Percentiles rank a stretch among this genome's conserved stretches.
These are phyloP conservation scores for Cliona cf. orientalis DNA, from an alignment of 37 sponge, comb jelly and placozoan genomes.

Conservation along the genomic window DNA sequence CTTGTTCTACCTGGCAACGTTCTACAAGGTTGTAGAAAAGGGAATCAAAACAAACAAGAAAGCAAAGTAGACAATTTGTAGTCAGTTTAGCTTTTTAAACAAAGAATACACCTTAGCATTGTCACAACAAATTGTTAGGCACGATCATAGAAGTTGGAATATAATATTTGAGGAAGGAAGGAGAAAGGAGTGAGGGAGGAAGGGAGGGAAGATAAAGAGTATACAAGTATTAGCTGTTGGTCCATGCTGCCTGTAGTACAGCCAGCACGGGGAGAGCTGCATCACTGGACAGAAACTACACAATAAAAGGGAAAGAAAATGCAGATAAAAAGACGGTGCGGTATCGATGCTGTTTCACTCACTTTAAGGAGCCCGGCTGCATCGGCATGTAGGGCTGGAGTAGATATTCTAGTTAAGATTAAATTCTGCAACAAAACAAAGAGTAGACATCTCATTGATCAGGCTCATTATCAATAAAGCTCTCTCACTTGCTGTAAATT, in stretches of 20 bases:
- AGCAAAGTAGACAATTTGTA: neutral
- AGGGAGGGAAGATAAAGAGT: neutral
- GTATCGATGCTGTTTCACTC: neutral
- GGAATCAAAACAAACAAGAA: neutral
- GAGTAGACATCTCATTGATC: neutral
- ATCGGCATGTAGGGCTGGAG: slow-evolving; percentile 28
- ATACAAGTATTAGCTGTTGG: neutral
- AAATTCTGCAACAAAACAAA: neutral
- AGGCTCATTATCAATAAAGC: neutral
- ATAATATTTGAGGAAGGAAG: neutral
- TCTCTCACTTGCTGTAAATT: slow-evolving; percentile 7
- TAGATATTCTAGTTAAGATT: neutral
- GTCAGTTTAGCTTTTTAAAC: neutral
- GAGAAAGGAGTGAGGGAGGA: neutral
- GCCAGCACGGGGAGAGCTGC: neutral
- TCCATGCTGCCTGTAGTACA: neutral
- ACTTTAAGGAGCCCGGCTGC: neutral
- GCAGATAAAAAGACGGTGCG: neutral
- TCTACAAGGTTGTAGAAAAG: slow-evolving; percentile 64
- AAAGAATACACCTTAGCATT: too few species aligned
- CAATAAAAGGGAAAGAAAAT: neutral
- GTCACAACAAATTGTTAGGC: too few species aligned
- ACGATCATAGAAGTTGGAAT: too few species aligned
- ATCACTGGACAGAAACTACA: neutral
- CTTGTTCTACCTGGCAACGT: slow-evolving; percentile 58